Base-by-base conservation (phyloP, 1,140 invertebrate genomes). In the Ephestia elutella region DNA sequence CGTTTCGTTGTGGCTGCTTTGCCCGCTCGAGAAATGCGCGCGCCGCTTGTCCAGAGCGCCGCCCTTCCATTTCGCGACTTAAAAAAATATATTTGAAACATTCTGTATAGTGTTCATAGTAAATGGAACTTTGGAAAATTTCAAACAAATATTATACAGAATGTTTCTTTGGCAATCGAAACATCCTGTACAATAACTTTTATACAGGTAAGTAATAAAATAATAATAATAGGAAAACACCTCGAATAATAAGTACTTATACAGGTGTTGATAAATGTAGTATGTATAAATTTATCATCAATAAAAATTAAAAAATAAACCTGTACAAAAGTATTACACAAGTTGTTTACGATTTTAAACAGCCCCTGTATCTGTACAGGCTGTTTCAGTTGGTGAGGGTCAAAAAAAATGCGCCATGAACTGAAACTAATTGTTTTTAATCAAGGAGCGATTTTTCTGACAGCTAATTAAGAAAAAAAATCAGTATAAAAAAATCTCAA, bases 81-180 rank as follows among this genome's bases (percentile, higher is more conserved):
- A 44, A 44, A 44, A 44, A 44, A 44, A 44, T 44, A 44, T 44
- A 44, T 44, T 44, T 44, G 38, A 44, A 44, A 44, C 38, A 44
- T 44, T 44, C 38, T 44, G 38, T 44, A 44, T 44, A 15, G 38
- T 44, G 38, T 44, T 44, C 38, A 44, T 44, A n/a, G 2, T 17
- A 44, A 44, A 44, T 15, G 1, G 13, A 15, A 53, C 25, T 8
- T 44, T 15, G 0, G 13, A 10, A 44, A 44, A 44, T 44, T 44
- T n/a, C 1, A 44, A 44, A 44, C 38, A 44, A 59, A 15, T 44
- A 44, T 44, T 13, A 44, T 44, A 44, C 38, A 44, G 38, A 44
- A 44, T 44, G 38, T 44, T 44, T 44, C 38, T 30, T 25, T 60
- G 48, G 44, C 38, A 17, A 44, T 15, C 10, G 38, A 44, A 44